Conservation (phyloP, 2,113 vertebrate species). For the rat (Rattus norvegicus) region DNA sequence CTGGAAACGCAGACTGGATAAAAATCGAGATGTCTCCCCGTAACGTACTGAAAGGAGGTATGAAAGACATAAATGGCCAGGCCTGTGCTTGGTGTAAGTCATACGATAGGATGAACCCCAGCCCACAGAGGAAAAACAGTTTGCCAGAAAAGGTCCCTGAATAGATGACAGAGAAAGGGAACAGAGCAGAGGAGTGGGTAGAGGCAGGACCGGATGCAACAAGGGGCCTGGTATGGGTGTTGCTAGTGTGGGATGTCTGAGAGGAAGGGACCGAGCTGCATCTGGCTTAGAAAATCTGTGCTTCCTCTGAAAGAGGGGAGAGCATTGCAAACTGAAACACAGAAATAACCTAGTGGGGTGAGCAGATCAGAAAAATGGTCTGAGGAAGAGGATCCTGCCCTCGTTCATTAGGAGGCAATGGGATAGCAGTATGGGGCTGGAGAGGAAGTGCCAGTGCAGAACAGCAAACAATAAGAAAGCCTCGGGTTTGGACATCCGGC, state of each 20-base stretch:
- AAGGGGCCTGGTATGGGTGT: neutral
- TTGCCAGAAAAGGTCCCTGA: no score
- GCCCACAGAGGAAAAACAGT: neutral
- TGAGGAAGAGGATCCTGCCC: neutral
- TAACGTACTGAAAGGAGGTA: neutral
- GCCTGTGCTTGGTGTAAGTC: neutral
- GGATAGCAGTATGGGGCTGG: neutral
- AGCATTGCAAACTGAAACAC: neutral
- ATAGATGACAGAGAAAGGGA: neutral
- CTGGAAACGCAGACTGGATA: neutral
- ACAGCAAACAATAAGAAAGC: neutral
- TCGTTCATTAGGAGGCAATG: neutral
- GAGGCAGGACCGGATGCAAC: fast-evolving
- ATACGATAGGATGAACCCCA: neutral
- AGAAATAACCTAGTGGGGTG: neutral
- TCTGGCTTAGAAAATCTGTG: neutral
- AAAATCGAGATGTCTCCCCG: neutral
- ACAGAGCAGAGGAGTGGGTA: neutral
- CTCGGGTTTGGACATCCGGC: neutral
- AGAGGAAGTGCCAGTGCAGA: neutral
- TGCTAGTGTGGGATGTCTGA: fast-evolving
- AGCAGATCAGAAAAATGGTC: neutral
- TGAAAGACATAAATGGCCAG: neutral
- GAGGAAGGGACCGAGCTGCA: neutral
- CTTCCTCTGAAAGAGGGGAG: neutral